Conservation (phyloP, 2,113 vertebrate species). For the Pelecanoides urinatrix region DNA sequence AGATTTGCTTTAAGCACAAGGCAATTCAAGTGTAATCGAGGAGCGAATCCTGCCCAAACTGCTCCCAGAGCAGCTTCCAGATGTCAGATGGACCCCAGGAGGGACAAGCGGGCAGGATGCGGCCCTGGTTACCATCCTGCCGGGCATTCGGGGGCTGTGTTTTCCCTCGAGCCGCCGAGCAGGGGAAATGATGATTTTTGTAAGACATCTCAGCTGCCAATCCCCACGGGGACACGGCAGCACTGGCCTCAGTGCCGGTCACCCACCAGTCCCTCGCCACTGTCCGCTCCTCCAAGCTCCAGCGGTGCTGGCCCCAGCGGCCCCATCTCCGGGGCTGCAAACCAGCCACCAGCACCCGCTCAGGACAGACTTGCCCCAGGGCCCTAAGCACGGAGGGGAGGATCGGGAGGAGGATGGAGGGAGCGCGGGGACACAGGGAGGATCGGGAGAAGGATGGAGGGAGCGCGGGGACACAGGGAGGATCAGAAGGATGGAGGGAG, state of each 20-base stretch:
- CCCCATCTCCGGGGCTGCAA: neutral
- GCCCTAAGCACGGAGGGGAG: neutral
- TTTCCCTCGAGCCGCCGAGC: neutral
- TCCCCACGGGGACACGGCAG: accelerated
- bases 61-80: neutral
- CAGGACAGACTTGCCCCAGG: neutral
- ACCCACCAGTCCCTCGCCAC: neutral
- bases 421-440: neutral
- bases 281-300: neutral
- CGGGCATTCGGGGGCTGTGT: neutral
- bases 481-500: neutral
- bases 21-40: neutral
- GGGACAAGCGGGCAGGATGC: neutral
- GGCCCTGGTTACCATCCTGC: too few species aligned
- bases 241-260: neutral
- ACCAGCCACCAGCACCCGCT: neutral
- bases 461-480: too few species aligned
- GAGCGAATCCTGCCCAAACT: neutral
- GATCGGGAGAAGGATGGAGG: neutral
- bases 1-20: neutral
- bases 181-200: neutral
- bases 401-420: neutral
- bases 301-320: accelerated
- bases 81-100: neutral
- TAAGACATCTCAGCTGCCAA: neutral